phyloP scores from a whole-genome alignment of 2,888 invertebrate genomes.

The Dicroscelio sp. region DNA sequence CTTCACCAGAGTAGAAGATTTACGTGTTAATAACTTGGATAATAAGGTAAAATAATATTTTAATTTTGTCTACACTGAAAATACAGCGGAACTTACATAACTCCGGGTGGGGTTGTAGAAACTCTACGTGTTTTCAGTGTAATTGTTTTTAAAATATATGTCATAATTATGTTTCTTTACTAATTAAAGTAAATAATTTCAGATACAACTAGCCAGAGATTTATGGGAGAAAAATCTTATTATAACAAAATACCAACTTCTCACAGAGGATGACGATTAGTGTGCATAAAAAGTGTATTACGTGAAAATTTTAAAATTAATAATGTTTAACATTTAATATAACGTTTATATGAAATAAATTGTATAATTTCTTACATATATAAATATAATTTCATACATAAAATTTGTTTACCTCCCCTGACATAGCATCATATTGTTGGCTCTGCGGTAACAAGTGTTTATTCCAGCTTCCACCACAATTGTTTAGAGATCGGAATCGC shows the following conservation, averaged over 20 bases:
- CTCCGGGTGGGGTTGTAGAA: not conserved
- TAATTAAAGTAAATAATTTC: constrained; percentile 36
- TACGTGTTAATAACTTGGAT: constrained; percentile 94
- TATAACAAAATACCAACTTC: constrained; percentile 94
- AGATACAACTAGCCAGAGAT: constrained; percentile 93
- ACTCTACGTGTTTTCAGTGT: not conserved
- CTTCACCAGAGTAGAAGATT: constrained; percentile 94
- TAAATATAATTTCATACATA: no score
- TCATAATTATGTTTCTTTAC: not conserved
- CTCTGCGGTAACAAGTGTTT: no score
- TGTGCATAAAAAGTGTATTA: not conserved
- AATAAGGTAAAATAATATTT: constrained; percentile 92
- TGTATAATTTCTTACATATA: no score
- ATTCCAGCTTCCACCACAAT: no score
- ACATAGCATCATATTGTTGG: no score
- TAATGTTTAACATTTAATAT: not conserved
- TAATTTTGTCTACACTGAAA: no score
- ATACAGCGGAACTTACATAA: not conserved
- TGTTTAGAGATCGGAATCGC: no score
- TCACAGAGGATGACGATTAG: constrained; percentile 71
- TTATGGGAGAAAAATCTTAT: constrained; percentile 97
- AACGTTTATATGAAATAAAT: no score
- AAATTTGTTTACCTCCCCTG: no score
- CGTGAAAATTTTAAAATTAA: not conserved
- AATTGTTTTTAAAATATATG: not conserved